phyloP scores from a whole-genome alignment of 2,888 invertebrate genomes.

The Gibbula magus region DNA sequence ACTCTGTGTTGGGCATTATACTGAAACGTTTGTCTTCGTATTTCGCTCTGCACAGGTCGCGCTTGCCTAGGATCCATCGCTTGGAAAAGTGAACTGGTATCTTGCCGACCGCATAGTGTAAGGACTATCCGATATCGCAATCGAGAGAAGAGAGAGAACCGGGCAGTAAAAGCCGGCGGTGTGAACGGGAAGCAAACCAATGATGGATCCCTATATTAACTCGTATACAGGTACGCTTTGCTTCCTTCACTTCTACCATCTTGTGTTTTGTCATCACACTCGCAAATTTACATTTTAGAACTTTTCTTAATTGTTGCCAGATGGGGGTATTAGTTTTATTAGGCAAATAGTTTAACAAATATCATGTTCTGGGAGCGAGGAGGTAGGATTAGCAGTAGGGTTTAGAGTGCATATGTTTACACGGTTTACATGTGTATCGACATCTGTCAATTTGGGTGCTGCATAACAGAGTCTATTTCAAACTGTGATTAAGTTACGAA shows the following conservation, averaged over 20 bases:
- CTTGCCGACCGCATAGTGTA: background rate
- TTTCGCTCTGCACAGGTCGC: background rate
- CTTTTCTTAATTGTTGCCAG: no score
- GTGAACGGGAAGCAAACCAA: background rate
- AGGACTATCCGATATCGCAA: constrained; percentile 1
- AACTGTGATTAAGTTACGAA: background rate
- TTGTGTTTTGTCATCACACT: background rate
- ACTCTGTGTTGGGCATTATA: constrained; percentile 8
- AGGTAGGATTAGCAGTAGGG: background rate
- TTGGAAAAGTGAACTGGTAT: constrained; percentile 4
- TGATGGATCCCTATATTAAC: background rate
- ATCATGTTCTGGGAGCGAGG: background rate
- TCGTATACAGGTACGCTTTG: background rate
- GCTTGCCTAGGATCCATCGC: background rate
- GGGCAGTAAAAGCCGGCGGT: background rate
- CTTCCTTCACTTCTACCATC: background rate
- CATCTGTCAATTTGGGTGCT: background rate
- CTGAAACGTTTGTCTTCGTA: constrained; percentile 15
- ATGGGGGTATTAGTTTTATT: no score
- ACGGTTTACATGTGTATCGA: background rate
- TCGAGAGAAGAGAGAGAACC: background rate
- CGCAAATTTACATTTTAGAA: background rate
- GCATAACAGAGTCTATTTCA: background rate
- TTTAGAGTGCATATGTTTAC: background rate
- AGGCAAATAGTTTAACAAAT: no score